Percentiles rank a stretch among this genome's conserved stretches.
phyloP scores from a whole-genome alignment of 2,888 invertebrate genomes.

The Ophion ventricosus region DNA sequence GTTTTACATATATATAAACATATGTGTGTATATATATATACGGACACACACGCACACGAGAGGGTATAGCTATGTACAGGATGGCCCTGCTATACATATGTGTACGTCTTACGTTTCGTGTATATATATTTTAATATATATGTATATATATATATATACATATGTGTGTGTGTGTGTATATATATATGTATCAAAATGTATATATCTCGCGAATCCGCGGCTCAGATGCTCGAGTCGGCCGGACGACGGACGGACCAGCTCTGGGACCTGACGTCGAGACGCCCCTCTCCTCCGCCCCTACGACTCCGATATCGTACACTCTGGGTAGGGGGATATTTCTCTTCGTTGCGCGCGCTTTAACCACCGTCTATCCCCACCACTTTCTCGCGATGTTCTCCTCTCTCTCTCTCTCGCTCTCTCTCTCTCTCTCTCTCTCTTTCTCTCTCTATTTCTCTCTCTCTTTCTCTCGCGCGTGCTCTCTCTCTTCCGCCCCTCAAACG shows the following conservation, averaged over 20 bases:
- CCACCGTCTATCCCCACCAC: constrained; percentile 13
- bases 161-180: constrained; percentile 61
- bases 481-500: neutral
- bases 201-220: constrained; percentile 79
- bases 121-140: constrained; percentile 30
- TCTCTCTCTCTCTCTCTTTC: constrained; percentile 40
- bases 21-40: constrained; percentile 15
- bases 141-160: constrained; percentile 61
- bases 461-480: too few species aligned
- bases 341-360: constrained; percentile 68
- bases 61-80: constrained; percentile 20
- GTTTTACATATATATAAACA: constrained; percentile 21
- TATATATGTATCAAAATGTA: constrained; percentile 66
- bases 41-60: constrained; percentile 17
- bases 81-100: constrained; percentile 23
- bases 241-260: constrained; percentile 83
- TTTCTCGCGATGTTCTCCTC: constrained; percentile 12
- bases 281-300: constrained; percentile 71
- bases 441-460: neutral
- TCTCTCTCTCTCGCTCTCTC: constrained; percentile 24
- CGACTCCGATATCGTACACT: constrained; percentile 40
- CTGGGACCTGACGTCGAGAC: constrained; percentile 80
- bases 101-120: constrained; percentile 58
- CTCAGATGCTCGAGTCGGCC: constrained; percentile 81
- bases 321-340: constrained; percentile 64